Base-by-base conservation (phyloP, 1,140 invertebrate genomes). In the Drosophila sechellia region DNA sequence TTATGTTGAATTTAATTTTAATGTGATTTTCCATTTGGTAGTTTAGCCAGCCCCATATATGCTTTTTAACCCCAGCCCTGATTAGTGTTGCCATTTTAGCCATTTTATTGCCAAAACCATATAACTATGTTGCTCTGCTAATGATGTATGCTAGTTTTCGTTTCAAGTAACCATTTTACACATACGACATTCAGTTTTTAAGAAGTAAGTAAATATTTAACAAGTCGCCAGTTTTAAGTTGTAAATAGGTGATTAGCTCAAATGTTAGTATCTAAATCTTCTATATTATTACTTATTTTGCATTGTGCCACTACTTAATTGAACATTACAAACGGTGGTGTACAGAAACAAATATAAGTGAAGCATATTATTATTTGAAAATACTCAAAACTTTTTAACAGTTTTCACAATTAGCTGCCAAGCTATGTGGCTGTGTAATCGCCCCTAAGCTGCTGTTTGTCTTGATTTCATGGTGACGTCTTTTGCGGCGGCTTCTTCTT, bases 11-110 rank as follows among this genome's bases (percentile, higher is more conserved):
- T 57, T 78, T 59, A 46, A 66, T 54, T 63, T 73, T 59, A 49
- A 65, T 81, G 76, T 83, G 55, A 56, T 79, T 63, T 74, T 64
- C 49, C 50, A 40, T 75, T 60, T 56, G 64, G 22, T 55, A 58
- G 72, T 58, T 79, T 45, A 34, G 42, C 35, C 40, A 22, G 20
- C 20, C 20, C 35, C 40, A 43, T 42, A 63, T 52, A 48, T 69
- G 56, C 72, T 80, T 64, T 59, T 63, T 1, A n/a, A 6, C 39
- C 27, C 17, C 64, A 37, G 13, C 57, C 64, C 58, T 20, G 22
- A 31, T 13, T 20, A 74, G 71, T 27, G 73, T 42, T 69, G 49
- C 48, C 57, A 22, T 54, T 63, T 72, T 52, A 12, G 58, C 35
- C 6, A 17, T 27, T 68, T 65, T 65, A 64, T 42, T 52, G 31